Evolutionary conservation across 2,888 invertebrate species (phyloP).

Genomic region (Hymenopus coronatus): DNA sequence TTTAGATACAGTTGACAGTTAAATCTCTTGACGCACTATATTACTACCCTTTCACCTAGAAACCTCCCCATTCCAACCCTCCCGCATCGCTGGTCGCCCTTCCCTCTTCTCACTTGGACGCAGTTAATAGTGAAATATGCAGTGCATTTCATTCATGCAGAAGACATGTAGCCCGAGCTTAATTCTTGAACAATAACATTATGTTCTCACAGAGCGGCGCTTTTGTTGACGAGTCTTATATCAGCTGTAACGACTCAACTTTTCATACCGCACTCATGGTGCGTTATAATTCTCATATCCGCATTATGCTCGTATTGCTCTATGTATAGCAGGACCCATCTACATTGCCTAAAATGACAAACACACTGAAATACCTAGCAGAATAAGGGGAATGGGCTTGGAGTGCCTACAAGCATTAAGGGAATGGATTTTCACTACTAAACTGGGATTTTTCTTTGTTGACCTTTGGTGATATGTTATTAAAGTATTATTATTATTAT

Average conservation of each 20-base stretch:
- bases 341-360: background rate
- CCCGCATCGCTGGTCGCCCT: background rate
- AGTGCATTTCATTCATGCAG: background rate
- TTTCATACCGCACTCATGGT: background rate
- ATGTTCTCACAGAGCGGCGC: background rate
- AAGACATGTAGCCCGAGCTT: background rate
- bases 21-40: background rate
- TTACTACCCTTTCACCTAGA: background rate
- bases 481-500: no score
- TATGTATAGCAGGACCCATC: background rate
- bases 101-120: background rate
- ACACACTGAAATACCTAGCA: background rate
- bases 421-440: no score
- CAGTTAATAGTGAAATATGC: slow-evolving; percentile 19
- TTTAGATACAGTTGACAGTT: background rate
- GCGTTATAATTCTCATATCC: background rate
- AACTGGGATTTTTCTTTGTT: no score
- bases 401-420: no score
- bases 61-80: background rate
- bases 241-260: background rate
- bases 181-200: slow-evolving; percentile 5
- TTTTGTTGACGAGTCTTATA: background rate
- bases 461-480: no score
- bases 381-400: background rate
- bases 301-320: background rate